Base-by-base conservation (phyloP, 2,888 invertebrate species). In the Epistrophella euchroma region DNA sequence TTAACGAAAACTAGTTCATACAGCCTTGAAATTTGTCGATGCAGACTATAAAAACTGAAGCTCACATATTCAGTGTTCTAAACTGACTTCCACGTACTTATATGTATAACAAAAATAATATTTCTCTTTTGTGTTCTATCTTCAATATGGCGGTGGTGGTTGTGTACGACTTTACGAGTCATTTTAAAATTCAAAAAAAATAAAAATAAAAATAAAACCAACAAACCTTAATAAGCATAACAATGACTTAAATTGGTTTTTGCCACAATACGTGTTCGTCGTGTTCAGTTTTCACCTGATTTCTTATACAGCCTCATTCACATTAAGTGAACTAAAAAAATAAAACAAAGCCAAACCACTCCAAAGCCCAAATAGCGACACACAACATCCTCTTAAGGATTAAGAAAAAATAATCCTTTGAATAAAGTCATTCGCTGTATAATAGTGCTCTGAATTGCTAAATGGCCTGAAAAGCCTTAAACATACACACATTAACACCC, bases 401-500 rank as follows among this genome's bases (percentile, higher is more conserved):
- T 74, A 43, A 78, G 68, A 43, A 68, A 43, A 43, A 78, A 78
- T 43, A 73, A 60, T 56, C 45, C 32, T 79, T 79, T 74, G 79
- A 64, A 74, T 71, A 60, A 74, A 79, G 74, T 35, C 83, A 40
- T 70, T 74, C 25, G 6, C 5, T 52, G 2, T 37, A 55, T 70
- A 0, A 6, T 35, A 80, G 79, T 74, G 50, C 37, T 58, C 66
- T 80, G 66, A 75, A 85, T 85, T 80, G 72, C 66, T 80, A 80
- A 85, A 85, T 80, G 80, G 84, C 25, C 75, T 72, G 68, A 76
- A 85, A 80, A 71, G 60, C 76, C 43, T 37, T 62, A 40, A 35
- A 32, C 6, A 37, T 19, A 71, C 15, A 40, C 22, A 55, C 71
- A 64, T 64, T 37, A 43, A 37, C 25, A 58, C 6, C 15, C 32